These are phyloP conservation scores for Halisarca cf. caerulea DNA, from an alignment of 37 sponge, comb jelly and placozoan species.

Conservation along the genomic window DNA sequence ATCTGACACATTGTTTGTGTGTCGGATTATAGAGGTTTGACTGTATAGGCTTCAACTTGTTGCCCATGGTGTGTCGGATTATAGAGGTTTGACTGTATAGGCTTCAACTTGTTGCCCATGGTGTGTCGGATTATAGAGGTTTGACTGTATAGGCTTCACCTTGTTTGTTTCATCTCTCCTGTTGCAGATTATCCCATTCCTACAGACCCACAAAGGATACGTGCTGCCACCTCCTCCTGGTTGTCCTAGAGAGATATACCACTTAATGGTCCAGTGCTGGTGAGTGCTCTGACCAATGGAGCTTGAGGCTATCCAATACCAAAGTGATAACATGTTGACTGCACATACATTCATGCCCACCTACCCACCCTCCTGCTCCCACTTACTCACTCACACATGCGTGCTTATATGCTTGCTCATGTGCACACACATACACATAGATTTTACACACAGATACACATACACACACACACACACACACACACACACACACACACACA, in stretches of 20 bases:
- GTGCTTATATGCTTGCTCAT: too few relatives aligned
- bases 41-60: neutral
- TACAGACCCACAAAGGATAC: neutral
- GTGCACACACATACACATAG: too few relatives aligned
- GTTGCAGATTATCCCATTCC: neutral
- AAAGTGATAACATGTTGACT: too few relatives aligned
- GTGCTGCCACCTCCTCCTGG: conserved; percentile 12
- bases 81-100: neutral
- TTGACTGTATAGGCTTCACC: neutral
- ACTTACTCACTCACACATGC: too few relatives aligned
- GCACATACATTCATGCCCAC: too few relatives aligned
- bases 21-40: neutral
- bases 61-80: neutral
- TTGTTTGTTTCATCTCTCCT: neutral
- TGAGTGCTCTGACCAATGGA: too few relatives aligned
- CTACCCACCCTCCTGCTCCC: too few relatives aligned
- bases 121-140: neutral
- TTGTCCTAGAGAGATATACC: conserved; percentile 7
- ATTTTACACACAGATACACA: too few relatives aligned
- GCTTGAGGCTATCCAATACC: too few relatives aligned
- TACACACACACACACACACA: too few relatives aligned
- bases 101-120: neutral
- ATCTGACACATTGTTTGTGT: too few relatives aligned
- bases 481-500: too few relatives aligned
- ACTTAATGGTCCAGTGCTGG: conserved; percentile 27